Evolutionary conservation across 2,797 vertebrate species (phyloP), one percentile per base, ranked within the genome.

Genomic region (Periparus ater): DNA sequence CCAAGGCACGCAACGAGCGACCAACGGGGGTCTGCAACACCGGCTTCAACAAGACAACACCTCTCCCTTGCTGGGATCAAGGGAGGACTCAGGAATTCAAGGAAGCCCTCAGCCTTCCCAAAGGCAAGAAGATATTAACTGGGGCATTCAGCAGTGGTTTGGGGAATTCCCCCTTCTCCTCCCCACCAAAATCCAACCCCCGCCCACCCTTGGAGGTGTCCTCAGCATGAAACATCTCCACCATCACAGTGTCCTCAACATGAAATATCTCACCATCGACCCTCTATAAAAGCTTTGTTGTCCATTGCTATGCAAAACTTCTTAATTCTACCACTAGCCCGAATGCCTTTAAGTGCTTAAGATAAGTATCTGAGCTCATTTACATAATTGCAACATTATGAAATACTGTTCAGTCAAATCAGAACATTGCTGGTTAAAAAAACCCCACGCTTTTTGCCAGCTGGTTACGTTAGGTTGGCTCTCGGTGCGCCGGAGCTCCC

Each of bases 321-420:
- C 86, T 93, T 67, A 66, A 76, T 87, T 77, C 91, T 85, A 92
- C 82, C 91, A 91, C 76, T 20, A 90, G 15, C 68, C 74, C 4
- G 5, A 78, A 93, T 4, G 65, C 85, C 91, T 96, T 83, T 48
- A 72, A 94, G 76, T 73, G 71, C 67, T 93, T 62, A 88, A 97
- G 96, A 93, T 95, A 97, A 95, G 55, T 14, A 96, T 89, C 96
- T 84, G 29, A 58, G 55, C 84, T 92, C 42, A 88, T 96, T 95
- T 88, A 85, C 95, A 94, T 96, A 94, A 97, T 89, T 89, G 88
- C 88, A 92, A 94, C 93, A 78, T 96, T 88, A 95, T 79, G 89
- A 96, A 97, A 97, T 47, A 84, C 93, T 38, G 13, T 34, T 95
- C 94, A 75, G 85, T 90, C 95, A 96, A 95, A 96, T 96, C 77